phyloP scores from a whole-genome alignment of 2,888 invertebrate genomes.

The Drosophila niveifrons region DNA sequence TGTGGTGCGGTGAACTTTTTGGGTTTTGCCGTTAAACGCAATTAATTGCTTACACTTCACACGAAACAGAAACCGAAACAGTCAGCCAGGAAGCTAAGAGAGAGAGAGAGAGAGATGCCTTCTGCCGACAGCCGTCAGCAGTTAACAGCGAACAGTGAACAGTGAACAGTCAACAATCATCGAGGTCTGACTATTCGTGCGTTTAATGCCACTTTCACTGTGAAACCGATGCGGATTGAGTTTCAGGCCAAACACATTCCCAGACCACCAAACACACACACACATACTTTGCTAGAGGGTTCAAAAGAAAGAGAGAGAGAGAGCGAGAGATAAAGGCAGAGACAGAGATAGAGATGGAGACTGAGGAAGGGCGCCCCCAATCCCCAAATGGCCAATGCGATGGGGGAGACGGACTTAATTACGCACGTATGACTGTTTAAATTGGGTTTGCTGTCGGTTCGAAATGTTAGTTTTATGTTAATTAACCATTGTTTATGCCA shows the following conservation, averaged over 20 bases:
- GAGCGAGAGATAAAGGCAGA: neutral
- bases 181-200: conserved; percentile 35
- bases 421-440: conserved; percentile 77
- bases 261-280: neutral
- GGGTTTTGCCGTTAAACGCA: conserved; percentile 51
- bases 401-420: conserved; percentile 55
- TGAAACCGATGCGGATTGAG: conserved; percentile 13
- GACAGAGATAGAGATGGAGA: neutral
- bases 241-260: neutral
- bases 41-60: conserved; percentile 60
- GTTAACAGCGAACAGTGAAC: conserved; percentile 21
- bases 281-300: neutral
- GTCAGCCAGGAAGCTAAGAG: conserved; percentile 37
- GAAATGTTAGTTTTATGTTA: conserved; percentile 81
- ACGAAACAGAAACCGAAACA: conserved; percentile 29
- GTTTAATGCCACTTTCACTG: conserved; percentile 53
- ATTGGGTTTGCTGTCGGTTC: conserved; percentile 54
- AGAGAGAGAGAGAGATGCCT: conserved; percentile 3
- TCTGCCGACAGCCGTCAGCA: conserved; percentile 5
- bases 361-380: neutral
- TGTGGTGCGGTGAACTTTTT: conserved; percentile 32
- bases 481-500: conserved; percentile 77
- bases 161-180: conserved; percentile 8
- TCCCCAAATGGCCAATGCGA: conserved; percentile 3
- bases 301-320: neutral